Percentiles rank a stretch among this genome's conserved stretches.
phyloP scores from a whole-genome alignment of 2,797 vertebrate genomes.

The Oceanodroma leucorhoa region DNA sequence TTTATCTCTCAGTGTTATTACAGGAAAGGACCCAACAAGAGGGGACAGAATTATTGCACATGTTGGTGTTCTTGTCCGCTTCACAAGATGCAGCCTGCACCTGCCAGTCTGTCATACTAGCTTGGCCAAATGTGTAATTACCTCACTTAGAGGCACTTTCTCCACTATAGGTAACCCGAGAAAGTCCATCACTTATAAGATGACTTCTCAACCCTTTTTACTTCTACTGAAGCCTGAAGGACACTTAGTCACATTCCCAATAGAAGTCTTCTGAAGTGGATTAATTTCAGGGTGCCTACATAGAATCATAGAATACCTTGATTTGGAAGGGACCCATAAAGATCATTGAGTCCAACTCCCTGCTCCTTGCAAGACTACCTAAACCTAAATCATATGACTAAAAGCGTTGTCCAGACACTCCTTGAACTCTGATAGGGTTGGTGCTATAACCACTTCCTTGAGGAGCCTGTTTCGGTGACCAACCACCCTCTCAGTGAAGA shows the following conservation, averaged over 20 bases:
- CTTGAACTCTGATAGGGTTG: background rate
- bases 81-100: background rate
- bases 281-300: background rate
- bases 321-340: background rate
- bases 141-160: background rate
- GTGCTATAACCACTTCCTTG: background rate
- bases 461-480: background rate
- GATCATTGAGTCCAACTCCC: background rate
- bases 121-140: background rate
- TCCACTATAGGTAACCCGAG: background rate
- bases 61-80: background rate
- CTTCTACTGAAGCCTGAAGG: background rate
- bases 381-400: background rate
- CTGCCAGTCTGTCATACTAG: background rate
- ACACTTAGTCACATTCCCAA: background rate
- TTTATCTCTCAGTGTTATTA: background rate
- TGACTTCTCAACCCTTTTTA: background rate
- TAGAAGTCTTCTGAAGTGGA: background rate
- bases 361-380: background rate
- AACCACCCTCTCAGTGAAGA: background rate
- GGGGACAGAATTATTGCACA: background rate
- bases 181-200: background rate
- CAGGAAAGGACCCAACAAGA: background rate
- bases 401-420: fast-evolving
- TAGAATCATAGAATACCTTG: background rate